phyloP scores from a whole-genome alignment of 2,113 vertebrate genomes.

The Cromileptes altivelis region DNA sequence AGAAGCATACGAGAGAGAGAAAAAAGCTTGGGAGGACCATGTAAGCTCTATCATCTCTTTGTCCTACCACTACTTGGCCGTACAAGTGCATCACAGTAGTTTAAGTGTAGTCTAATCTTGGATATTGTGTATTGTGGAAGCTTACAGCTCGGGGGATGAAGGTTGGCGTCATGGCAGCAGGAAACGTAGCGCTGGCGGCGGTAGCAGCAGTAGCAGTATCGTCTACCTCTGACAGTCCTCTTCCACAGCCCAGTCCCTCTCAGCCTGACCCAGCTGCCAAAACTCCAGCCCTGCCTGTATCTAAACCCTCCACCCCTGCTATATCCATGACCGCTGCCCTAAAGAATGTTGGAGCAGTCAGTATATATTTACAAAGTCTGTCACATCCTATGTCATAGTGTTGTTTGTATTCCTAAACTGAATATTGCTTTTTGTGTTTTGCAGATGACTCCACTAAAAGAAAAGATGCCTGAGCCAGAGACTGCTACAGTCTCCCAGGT shows the following conservation, averaged over 20 bases:
- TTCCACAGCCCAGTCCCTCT: slow-evolving; percentile 68
- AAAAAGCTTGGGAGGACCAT: slow-evolving; percentile 95
- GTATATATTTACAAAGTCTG: slow-evolving; percentile 67
- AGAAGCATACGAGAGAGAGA: slow-evolving; percentile 94
- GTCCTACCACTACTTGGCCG: neutral
- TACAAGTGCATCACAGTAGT: neutral
- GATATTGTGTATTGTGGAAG: slow-evolving; percentile 75
- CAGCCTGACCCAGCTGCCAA: slow-evolving; percentile 81
- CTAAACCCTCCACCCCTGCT: slow-evolving; percentile 79
- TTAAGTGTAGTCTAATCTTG: slow-evolving; percentile 8
- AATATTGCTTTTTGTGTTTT: slow-evolving; percentile 28
- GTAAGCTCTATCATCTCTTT: slow-evolving; percentile 80
- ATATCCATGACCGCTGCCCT: slow-evolving; percentile 97
- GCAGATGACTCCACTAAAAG: slow-evolving; percentile 72
- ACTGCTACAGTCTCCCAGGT: slow-evolving; percentile 69
- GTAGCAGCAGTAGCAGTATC: slow-evolving; percentile 48
- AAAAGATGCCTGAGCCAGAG: slow-evolving; percentile 61
- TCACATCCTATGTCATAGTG: neutral
- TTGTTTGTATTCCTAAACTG: neutral
- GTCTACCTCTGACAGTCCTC: slow-evolving; percentile 63
- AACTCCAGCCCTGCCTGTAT: slow-evolving; percentile 71
- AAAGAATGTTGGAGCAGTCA: slow-evolving; percentile 94
- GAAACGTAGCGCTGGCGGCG: slow-evolving; percentile 32
- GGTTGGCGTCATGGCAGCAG: slow-evolving; percentile 71
- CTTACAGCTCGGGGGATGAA: slow-evolving; percentile 88